Percentiles rank a stretch among this genome's conserved stretches.
Evolutionary conservation across 2,888 invertebrate species (phyloP).

Genomic region (Oxyteleia sp.): DNA sequence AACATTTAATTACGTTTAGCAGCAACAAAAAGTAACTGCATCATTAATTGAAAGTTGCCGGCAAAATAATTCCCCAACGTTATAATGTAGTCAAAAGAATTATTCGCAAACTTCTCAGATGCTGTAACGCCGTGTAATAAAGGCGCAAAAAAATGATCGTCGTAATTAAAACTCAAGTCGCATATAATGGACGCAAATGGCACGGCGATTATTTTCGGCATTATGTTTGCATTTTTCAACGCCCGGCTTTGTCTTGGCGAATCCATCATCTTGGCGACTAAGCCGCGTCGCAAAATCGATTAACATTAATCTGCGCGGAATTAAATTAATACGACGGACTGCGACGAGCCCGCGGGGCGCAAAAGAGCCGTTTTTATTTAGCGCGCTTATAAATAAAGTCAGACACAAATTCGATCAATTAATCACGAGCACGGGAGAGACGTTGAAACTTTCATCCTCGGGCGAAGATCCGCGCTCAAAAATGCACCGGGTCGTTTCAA

Average conservation of each 20-base stretch:
- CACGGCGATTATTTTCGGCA: conserved; percentile 29
- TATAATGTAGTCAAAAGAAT: conserved; percentile 27
- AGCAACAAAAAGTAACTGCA: conserved; percentile 24
- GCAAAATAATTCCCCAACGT: conserved; percentile 28
- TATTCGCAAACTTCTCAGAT: conserved; percentile 40
- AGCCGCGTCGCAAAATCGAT: neutral
- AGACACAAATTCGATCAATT: no score
- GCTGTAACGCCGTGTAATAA: conserved; percentile 32
- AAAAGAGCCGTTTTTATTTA: no score
- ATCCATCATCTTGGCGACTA: neutral
- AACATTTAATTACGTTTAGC: conserved; percentile 36
- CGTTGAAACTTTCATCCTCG: no score
- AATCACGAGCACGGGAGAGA: no score
- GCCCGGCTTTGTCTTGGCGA: neutral
- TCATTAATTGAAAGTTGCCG: conserved; percentile 45
- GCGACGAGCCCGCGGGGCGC: no score
- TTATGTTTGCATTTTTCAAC: conserved; percentile 30
- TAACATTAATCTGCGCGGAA: neutral
- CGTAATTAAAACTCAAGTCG: conserved; percentile 29
- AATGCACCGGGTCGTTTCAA: no score
- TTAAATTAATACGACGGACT: no score
- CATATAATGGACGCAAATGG: conserved; percentile 16
- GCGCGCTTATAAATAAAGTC: no score
- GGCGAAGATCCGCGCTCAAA: no score
- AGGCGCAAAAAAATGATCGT: conserved; percentile 22